phyloP scores from a whole-genome alignment of 1,140 invertebrate genomes.

The roundworm (Caenorhabditis elegans) region WBcel235 BX284605.5:15195501-15196000 shows the following conservation, averaged over 20 bases:
- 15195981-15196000: neutral
- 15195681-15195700: constrained; percentile 96
- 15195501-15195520: constrained; percentile 14
- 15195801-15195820: constrained; percentile 81
- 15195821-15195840: constrained; percentile 74
- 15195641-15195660: constrained; percentile 70
- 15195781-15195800: constrained; percentile 85
- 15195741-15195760: constrained; percentile 80
- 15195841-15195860: constrained; percentile 74
- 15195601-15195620: constrained; percentile 93
- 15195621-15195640: constrained; percentile 43
- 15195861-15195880: constrained; percentile 82
- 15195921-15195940: neutral
- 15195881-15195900: constrained; percentile 97
- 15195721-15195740: constrained; percentile 90
- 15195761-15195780: constrained; percentile 98
- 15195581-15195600: constrained; percentile 89
- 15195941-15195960: neutral
- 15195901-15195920: constrained; percentile 73
- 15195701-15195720: constrained; percentile 94
- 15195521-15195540: constrained; percentile 71
- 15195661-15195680: constrained; percentile 89
- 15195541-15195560: constrained; percentile 87
- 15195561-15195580: constrained; percentile 98
- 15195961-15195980: neutral